A percentile compares a stretch with the other conserved stretches of the same genome.
Conservation (phyloP, 2,888 invertebrate genomes). For the Rhagonycha fulva region DNA sequence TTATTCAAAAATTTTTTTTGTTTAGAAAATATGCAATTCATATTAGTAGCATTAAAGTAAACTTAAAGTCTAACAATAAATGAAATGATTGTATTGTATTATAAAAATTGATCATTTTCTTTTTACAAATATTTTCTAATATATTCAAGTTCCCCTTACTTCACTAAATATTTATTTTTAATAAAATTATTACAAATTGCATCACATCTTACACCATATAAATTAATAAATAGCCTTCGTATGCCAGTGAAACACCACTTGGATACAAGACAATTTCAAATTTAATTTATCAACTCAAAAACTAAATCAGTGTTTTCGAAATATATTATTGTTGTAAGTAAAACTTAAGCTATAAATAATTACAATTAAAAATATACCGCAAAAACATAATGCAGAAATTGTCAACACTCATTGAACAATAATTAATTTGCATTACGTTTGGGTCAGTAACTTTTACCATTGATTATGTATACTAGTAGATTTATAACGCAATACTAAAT, state of each 20-base stretch:
- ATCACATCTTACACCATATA: neutral
- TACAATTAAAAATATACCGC: neutral
- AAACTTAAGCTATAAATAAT: neutral
- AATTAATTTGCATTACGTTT: neutral
- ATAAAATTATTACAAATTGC: neutral
- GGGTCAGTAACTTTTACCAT: neutral
- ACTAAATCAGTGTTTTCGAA: neutral
- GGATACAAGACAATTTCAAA: neutral
- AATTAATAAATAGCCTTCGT: neutral
- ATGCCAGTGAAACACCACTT: neutral
- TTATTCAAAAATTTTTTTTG: conserved; percentile 1
- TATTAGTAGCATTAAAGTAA: conserved; percentile 1
- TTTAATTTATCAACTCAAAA: neutral
- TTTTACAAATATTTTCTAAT: neutral
- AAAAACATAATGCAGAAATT: neutral
- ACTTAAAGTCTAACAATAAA: conserved; percentile 6
- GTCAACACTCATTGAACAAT: neutral
- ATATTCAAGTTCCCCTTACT: neutral
- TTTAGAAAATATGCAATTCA: neutral
- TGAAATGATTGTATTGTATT: neutral
- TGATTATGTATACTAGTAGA: too few species aligned
- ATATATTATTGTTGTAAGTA: neutral
- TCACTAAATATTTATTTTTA: neutral
- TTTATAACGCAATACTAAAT: too few species aligned
- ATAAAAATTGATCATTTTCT: neutral